These are phyloP conservation scores for Thunnus thynnus DNA, from an alignment of 2,113 vertebrate genomes.

Conservation along the genomic window DNA sequence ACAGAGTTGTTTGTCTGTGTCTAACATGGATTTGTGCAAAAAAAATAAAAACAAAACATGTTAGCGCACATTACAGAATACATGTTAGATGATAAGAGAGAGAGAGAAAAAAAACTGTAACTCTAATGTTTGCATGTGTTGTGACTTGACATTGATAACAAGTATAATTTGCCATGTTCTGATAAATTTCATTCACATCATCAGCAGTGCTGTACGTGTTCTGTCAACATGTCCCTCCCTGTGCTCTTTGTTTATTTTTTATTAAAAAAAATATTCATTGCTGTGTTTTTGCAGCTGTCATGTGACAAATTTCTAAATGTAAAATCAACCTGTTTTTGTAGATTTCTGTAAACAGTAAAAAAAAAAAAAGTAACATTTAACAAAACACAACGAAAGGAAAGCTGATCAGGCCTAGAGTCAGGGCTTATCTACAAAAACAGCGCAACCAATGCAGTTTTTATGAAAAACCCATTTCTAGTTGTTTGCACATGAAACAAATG, in stretches of 20 bases:
- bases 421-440: background rate
- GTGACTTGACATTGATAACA: background rate
- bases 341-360: background rate
- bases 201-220: slow-evolving; percentile 2
- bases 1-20: slow-evolving; percentile 7
- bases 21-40: background rate
- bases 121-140: background rate
- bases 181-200: slow-evolving; percentile 25
- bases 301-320: slow-evolving; percentile 33
- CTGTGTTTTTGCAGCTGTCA: slow-evolving; percentile 31
- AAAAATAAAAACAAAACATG: background rate
- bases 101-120: background rate
- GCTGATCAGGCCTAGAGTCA: background rate
- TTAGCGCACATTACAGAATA: background rate
- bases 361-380: background rate
- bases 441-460: no score
- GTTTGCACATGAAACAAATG: no score
- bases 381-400: background rate
- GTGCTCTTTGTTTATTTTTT: slow-evolving; percentile 37
- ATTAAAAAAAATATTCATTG: slow-evolving; percentile 49
- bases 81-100: background rate
- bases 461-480: background rate
- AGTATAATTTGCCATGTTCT: slow-evolving; percentile 12
- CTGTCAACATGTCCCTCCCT: background rate
- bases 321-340: background rate